Evolutionary conservation across 2,797 vertebrate genomes (phyloP), one percentile per base, ranked within the genome.

Genomic region (Protonibea diacanthus): DNA sequence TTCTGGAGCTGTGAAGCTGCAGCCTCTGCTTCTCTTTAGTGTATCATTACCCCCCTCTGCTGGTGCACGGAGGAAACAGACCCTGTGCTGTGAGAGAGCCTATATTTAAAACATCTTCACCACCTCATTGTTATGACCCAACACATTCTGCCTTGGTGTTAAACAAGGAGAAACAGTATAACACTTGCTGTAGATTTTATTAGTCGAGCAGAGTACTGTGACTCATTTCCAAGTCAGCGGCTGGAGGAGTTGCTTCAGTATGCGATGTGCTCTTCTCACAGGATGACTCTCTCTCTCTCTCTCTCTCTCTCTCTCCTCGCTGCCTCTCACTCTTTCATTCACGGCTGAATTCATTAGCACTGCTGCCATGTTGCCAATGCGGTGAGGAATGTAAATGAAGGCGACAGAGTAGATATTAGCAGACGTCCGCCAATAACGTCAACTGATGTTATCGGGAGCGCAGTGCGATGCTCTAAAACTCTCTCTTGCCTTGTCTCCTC

Each of bases 21-120:
- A 12, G 66, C 82, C 47, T 38, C 53, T 0, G 52, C 56, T 53
- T 38, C 52, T 83, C 77, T 90, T 80, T 5, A 86, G 68, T 85
- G 91, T 91, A 81, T 47, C 89, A 84, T 94, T 80, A 94, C 88
- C 88, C 83, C 94, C 91, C 92, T 94, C 94, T 95, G 87, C 87
- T 94, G 94, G 93, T 3, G 20, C 0, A 1, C 2, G 1, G 0
- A 1, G 18, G 86, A 61, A 89, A 73, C 62, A 71, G 52, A 48
- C 71, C 47, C 61, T 29, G 23, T 3, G 17, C n/a, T 2, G 25
- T 3, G 25, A 27, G 25, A 20, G 47, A 69, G 45, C 53, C 67
- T 73, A 69, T 74, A 86, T 89, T 89, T 76, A 85, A 89, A 90
- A 91, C 82, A 89, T 88, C 87, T 90, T 90, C 80, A 88, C 88